Conservation (phyloP, 2,888 invertebrate species). For the Rotaria magnacalcarata region DNA sequence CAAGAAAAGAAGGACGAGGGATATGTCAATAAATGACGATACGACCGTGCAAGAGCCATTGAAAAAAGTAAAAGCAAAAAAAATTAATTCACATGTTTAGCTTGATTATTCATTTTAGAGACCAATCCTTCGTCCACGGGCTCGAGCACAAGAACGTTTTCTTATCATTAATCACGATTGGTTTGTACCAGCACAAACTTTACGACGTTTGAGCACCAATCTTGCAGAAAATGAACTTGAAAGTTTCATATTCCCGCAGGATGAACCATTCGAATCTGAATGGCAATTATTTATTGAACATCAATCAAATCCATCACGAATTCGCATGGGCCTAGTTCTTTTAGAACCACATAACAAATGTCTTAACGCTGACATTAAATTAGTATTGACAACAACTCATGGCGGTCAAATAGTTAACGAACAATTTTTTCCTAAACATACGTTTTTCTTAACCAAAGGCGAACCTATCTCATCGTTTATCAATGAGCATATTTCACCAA, state of each 20-base stretch:
- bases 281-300: slow-evolving; percentile 7
- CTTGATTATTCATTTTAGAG: background rate
- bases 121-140: background rate
- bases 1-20: too few species aligned
- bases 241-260: background rate
- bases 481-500: background rate
- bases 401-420: background rate
- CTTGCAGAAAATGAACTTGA: background rate
- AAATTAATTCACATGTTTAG: too few species aligned
- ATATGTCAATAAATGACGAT: too few species aligned
- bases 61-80: too few species aligned
- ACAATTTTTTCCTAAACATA: background rate
- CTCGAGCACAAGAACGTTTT: background rate
- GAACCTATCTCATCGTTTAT: background rate
- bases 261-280: background rate
- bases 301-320: slow-evolving; percentile 1
- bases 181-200: background rate
- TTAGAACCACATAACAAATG: background rate
- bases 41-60: too few species aligned
- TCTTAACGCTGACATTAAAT: background rate
- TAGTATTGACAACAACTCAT: background rate
- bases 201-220: background rate
- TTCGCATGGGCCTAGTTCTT: background rate
- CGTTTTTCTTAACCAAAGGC: background rate
- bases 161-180: background rate